A percentile compares a stretch with the other conserved stretches of the same genome.
Conservation (phyloP, 2,888 invertebrate species). For the Drosophila borealis region DNA sequence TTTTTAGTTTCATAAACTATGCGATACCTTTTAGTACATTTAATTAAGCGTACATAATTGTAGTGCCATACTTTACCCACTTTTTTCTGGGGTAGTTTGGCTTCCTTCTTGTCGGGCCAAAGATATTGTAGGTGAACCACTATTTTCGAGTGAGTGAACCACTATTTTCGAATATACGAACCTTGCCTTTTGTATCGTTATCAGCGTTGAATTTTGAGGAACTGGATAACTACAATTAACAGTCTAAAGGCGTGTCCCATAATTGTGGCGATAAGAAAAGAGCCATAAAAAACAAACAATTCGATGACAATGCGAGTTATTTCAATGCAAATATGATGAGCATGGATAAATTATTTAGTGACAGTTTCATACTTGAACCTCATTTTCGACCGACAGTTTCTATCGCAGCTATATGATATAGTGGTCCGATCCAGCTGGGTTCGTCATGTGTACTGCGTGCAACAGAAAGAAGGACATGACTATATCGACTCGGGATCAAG, state of each 20-base stretch:
- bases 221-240: neutral
- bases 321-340: constrained; percentile 7
- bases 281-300: constrained; percentile 15
- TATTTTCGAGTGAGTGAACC: no score
- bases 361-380: neutral
- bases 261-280: constrained; percentile 1
- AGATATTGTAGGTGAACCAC: neutral
- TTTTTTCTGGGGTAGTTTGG: constrained; percentile 9
- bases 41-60: constrained; percentile 57
- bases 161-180: neutral
- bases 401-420: no score
- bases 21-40: constrained; percentile 32
- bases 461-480: no score
- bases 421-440: no score
- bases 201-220: neutral
- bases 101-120: constrained; percentile 41
- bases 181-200: neutral
- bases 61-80: constrained; percentile 16
- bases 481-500: no score
- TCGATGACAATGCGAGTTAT: constrained; percentile 4
- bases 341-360: constrained; percentile 9
- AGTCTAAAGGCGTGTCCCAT: no score
- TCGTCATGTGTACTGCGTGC: no score
- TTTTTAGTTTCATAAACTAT: constrained; percentile 28
- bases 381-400: no score